Conservation (phyloP, 2,888 invertebrate species). For the Sceliomorpha sp. region DNA sequence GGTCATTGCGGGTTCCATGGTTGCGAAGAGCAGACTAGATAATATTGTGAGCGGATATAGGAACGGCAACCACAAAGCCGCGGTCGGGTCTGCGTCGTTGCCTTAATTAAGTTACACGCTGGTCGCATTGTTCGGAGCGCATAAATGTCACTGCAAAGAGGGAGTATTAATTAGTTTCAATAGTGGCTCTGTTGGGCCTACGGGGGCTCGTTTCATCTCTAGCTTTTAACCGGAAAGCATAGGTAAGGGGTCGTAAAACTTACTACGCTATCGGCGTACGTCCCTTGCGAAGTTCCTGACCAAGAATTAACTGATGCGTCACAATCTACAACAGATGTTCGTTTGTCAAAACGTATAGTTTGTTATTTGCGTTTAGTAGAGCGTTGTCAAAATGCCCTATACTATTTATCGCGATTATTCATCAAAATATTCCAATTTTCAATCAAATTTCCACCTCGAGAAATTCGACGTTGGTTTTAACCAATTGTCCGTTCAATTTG, state of each 20-base stretch:
- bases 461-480: no score
- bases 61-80: constrained; percentile 75
- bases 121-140: constrained; percentile 73
- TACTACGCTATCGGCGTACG: constrained; percentile 18
- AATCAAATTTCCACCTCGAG: no score
- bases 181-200: constrained; percentile 59
- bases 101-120: constrained; percentile 80
- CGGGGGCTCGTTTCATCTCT: constrained; percentile 49
- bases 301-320: constrained; percentile 4
- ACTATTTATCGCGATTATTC: no score
- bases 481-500: no score
- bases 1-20: constrained; percentile 71
- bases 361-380: no score
- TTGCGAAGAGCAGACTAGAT: constrained; percentile 73
- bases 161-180: constrained; percentile 77
- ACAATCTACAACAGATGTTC: background rate
- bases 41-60: constrained; percentile 77
- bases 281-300: constrained; percentile 13
- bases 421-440: no score
- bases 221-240: constrained; percentile 47
- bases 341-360: no score
- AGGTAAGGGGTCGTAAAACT: constrained; percentile 40
- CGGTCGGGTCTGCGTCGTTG: constrained; percentile 78
- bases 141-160: constrained; percentile 76
- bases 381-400: no score